phyloP scores from a whole-genome alignment of 2,113 vertebrate species.

The Columba livia region DNA sequence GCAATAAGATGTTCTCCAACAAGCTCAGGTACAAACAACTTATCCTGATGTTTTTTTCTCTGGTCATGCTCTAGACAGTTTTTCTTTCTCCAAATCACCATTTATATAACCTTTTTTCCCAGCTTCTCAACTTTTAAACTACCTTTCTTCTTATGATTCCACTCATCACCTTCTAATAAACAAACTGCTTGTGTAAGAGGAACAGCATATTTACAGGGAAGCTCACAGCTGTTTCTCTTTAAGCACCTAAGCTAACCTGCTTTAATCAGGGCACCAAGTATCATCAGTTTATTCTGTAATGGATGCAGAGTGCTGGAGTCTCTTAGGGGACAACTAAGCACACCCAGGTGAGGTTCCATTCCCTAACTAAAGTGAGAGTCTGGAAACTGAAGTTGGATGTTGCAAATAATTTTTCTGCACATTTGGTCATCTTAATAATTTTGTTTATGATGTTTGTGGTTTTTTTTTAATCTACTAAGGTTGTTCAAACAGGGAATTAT shows the following conservation, averaged over 20 bases:
- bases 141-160: not conserved
- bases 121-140: not conserved
- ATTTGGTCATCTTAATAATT: not conserved
- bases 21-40: not conserved
- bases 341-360: rapidly evolving
- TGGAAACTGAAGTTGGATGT: not conserved
- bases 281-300: not conserved
- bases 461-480: not conserved
- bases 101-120: not conserved
- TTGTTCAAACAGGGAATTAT: not conserved
- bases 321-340: not conserved
- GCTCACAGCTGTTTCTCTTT: not conserved
- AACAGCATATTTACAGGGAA: not conserved
- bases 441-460: not conserved
- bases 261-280: not conserved
- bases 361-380: not conserved
- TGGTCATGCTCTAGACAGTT: not conserved
- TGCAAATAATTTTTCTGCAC: not conserved
- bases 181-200: not conserved
- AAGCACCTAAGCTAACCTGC: not conserved
- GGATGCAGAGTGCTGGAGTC: rapidly evolving
- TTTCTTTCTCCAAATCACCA: not conserved
- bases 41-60: not conserved
- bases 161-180: not conserved
- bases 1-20: not conserved